Base-by-base conservation (phyloP, 2,888 invertebrate species). In the Sinelater perroti region DNA sequence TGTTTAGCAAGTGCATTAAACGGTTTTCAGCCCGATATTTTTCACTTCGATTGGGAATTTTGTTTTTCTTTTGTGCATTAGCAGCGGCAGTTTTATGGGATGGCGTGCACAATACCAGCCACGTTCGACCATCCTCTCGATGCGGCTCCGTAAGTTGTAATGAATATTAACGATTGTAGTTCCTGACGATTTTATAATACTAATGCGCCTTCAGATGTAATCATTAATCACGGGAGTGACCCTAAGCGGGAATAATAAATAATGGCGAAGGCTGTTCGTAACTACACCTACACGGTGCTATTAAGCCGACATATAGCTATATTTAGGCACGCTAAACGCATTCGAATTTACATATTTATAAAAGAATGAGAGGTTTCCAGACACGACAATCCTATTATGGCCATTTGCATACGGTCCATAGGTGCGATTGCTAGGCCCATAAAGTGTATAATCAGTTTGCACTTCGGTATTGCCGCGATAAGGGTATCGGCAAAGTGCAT, bases 271-370 rank as follows among this genome's bases (percentile, higher is more conserved):
- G 33, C 46, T 58, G 52, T 53, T 53, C 53, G 42, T 55, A 58
- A 58, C 53, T 59, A 54, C 54, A 59, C 59, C 59, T 55, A 59
- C 59, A 56, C 52, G 52, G 31, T 51, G 53, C 55, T 56, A 60
- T 60, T 60, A 60, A 59, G 31, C 49, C 52, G 45, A 53, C 56
- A 56, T 52, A 56, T 56, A 53, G 51, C 60, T 56, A 56, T 56
- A 60, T 53, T 60, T 60, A 60, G 56, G 56, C 52, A 53, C 42
- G 56, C 51, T 60, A 56, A 60, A 56, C 53, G 56, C 56, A 60
- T 42, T 60, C 52, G 49, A 56, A 60, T 60, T 60, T 60, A 53
- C 60, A 60, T 60, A 60, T 60, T 60, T 60, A 60, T 60, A 60
- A 53, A 60, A 60, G 59, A 60, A 56, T 46, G 53, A 53, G 52